phyloP scores from a whole-genome alignment of 2,797 vertebrate genomes.

The Manis javanica region DNA sequence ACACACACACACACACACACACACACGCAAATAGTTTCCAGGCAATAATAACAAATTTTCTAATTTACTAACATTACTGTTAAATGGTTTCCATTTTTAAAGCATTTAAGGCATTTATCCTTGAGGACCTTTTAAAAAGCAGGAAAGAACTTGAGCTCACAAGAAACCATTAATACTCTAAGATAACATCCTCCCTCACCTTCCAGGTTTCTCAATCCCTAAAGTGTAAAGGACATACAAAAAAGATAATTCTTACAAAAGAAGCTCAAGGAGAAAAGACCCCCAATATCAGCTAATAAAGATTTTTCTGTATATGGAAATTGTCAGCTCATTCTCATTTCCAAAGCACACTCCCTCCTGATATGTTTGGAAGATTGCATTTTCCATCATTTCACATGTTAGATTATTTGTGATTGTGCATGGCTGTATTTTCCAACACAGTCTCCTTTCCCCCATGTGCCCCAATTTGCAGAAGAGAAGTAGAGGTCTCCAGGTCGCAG shows the following conservation, averaged over 20 bases:
- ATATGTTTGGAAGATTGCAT: neutral
- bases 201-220: slow-evolving; percentile 11
- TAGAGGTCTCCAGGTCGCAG: neutral
- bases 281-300: neutral
- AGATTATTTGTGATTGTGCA: neutral
- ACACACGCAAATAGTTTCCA: neutral
- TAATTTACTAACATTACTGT: neutral
- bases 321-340: neutral
- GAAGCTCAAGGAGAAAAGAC: neutral
- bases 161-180: neutral
- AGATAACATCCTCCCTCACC: neutral
- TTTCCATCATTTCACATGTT: neutral
- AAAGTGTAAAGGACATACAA: neutral
- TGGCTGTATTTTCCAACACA: neutral
- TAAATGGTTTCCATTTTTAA: slow-evolving; percentile 3
- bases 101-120: neutral
- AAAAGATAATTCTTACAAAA: slow-evolving; percentile 35
- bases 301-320: neutral
- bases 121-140: neutral
- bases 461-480: neutral
- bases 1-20: too few species aligned
- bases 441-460: neutral
- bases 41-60: neutral
- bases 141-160: neutral
- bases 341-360: neutral